Conservation (phyloP, 2,888 invertebrate species). For the Chironomus tentans region DNA sequence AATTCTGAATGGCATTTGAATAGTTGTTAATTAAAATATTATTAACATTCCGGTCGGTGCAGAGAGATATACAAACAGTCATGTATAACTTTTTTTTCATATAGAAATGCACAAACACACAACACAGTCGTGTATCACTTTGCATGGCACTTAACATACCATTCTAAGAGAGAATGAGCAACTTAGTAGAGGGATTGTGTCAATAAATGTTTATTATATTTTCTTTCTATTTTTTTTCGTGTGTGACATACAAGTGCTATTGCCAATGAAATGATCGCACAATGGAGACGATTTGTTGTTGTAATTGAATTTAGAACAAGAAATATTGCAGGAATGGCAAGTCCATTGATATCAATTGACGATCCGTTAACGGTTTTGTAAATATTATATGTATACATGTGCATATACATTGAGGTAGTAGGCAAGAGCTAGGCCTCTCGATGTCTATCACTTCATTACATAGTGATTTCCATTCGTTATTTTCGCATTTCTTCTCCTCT, state of each 20-base stretch:
- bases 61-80: not conserved
- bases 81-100: too few relatives aligned
- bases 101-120: not conserved
- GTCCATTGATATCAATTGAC: constrained; percentile 17
- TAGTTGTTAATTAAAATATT: constrained; percentile 18
- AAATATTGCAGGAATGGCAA: not conserved
- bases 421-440: not conserved
- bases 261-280: not conserved
- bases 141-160: too few relatives aligned
- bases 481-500: not conserved
- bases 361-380: constrained; percentile 8
- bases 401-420: not conserved
- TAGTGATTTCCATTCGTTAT: not conserved
- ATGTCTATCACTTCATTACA: constrained; percentile 23
- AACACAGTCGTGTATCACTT: not conserved
- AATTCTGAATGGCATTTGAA: constrained; percentile 7
- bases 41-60: constrained; percentile 11
- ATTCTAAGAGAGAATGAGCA: too few relatives aligned
- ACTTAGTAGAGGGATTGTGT: not conserved
- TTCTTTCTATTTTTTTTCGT: not conserved
- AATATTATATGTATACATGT: not conserved
- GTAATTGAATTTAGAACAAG: not conserved
- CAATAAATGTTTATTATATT: not conserved
- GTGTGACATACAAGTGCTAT: not conserved
- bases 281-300: not conserved